Percentiles rank a stretch among this genome's conserved stretches.
These are phyloP conservation scores for Rhinichthys osculus DNA, from an alignment of 2,797 vertebrate species.

Conservation along the genomic window DNA sequence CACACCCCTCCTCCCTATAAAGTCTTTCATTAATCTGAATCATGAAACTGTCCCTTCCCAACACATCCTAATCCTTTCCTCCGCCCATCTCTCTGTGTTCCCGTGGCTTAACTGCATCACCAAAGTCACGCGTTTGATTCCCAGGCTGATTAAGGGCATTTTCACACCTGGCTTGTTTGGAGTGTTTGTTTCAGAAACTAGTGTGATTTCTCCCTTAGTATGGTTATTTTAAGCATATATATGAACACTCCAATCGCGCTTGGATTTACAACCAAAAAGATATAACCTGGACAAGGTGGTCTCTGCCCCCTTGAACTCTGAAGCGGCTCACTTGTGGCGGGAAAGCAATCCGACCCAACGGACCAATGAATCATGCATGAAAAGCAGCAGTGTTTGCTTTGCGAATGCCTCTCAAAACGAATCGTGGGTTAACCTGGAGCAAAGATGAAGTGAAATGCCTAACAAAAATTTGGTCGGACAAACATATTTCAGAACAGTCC, in stretches of 20 bases:
- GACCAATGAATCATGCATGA: background rate
- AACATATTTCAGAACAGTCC: background rate
- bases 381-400: too few relatives aligned
- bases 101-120: background rate
- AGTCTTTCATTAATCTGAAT: conserved; percentile 18
- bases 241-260: background rate
- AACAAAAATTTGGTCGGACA: background rate
- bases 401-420: too few relatives aligned
- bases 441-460: background rate
- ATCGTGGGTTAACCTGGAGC: too few relatives aligned
- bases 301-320: background rate
- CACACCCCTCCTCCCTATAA: conserved; percentile 27
- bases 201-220: background rate
- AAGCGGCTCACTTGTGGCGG: background rate
- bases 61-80: background rate
- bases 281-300: background rate
- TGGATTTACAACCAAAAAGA: too few relatives aligned
- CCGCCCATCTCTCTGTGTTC: conserved; percentile 11
- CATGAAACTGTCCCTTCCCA: background rate
- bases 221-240: background rate
- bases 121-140: background rate
- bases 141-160: background rate
- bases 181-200: background rate
- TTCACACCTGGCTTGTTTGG: background rate
- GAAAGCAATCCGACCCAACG: background rate